These are phyloP conservation scores for Propithecus perrieri DNA, from an alignment of 2,797 vertebrate species.

Conservation along the genomic window DNA sequence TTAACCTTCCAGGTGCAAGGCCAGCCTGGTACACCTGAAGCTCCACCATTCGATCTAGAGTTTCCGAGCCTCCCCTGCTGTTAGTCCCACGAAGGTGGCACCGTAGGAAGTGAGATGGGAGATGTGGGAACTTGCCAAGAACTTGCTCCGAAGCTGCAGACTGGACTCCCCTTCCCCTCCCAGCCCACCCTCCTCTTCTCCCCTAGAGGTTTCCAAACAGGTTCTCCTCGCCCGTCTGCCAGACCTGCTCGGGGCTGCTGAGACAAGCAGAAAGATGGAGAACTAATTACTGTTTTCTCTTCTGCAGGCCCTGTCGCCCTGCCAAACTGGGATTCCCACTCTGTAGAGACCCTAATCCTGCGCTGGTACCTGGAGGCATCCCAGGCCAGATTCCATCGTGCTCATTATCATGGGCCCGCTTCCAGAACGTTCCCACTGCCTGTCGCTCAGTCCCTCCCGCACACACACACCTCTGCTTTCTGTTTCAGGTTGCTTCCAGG, in stretches of 20 bases:
- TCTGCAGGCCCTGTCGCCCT: slow-evolving; percentile 46
- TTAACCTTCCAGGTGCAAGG: background rate
- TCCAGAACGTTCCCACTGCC: background rate
- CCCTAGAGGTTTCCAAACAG: background rate
- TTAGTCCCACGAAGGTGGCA: background rate
- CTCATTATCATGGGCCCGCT: background rate
- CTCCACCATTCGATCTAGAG: rapidly evolving
- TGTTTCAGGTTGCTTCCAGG: background rate
- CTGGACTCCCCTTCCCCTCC: too few relatives aligned
- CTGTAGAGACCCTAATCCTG: slow-evolving; percentile 55
- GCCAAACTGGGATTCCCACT: slow-evolving; percentile 61
- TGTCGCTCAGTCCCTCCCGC: rapidly evolving
- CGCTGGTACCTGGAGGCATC: slow-evolving; percentile 68
- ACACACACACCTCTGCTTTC: background rate
- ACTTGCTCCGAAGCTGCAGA: background rate
- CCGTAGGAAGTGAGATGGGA: background rate
- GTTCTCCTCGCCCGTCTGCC: background rate
- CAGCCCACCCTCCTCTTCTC: background rate
- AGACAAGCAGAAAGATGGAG: background rate
- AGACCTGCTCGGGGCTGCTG: background rate
- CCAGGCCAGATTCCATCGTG: slow-evolving; percentile 19
- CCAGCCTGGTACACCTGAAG: rapidly evolving
- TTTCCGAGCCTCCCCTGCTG: background rate
- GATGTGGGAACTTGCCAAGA: background rate
- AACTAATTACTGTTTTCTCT: slow-evolving; percentile 68